These are phyloP conservation scores for Drosophila nigrodunni DNA, from an alignment of 1,140 invertebrate species.

Conservation along the genomic window DNA sequence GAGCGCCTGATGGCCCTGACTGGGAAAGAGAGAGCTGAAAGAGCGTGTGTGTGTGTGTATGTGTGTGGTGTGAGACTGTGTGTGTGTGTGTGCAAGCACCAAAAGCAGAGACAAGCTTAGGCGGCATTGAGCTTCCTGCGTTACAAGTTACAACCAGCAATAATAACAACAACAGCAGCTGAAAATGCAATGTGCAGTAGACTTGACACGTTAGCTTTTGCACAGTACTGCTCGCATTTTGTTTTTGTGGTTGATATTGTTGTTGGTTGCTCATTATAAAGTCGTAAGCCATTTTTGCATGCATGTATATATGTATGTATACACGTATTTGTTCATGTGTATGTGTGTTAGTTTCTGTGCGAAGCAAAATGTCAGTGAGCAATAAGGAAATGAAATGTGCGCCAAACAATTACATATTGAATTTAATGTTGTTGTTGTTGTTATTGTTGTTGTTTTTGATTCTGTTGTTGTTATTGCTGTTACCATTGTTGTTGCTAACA, in stretches of 20 bases:
- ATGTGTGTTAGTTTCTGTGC: constrained; percentile 45
- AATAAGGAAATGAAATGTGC: constrained; percentile 83
- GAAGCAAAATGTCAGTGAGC: constrained; percentile 78
- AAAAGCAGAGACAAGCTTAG: constrained; percentile 29
- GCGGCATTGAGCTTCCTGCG: constrained; percentile 52
- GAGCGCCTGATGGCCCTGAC: constrained; percentile 10
- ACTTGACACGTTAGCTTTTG: constrained; percentile 44
- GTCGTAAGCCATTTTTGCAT: constrained; percentile 69
- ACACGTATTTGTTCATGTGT: constrained; percentile 20
- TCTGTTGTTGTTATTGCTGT: constrained; percentile 15
- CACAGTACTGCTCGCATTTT: constrained; percentile 41
- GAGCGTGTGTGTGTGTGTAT: constrained; percentile 5
- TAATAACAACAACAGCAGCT: constrained; percentile 29
- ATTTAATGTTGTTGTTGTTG: constrained; percentile 42
- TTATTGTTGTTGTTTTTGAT: constrained; percentile 27
- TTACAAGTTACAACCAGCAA: constrained; percentile 47
- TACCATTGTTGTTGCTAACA: constrained; percentile 25
- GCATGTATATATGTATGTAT: constrained; percentile 46
- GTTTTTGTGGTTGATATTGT: constrained; percentile 47
- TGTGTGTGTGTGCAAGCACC: neutral
- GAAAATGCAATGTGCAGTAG: constrained; percentile 42
- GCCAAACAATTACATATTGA: constrained; percentile 77
- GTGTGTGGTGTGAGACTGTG: constrained; percentile 5
- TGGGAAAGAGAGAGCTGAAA: constrained; percentile 11
- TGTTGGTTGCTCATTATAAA: constrained; percentile 70